A percentile compares a stretch with the other conserved stretches of the same genome.
phyloP scores from a whole-genome alignment of 2,113 vertebrate species.

The western clawed frog (Xenopus tropicalis) region DNA sequence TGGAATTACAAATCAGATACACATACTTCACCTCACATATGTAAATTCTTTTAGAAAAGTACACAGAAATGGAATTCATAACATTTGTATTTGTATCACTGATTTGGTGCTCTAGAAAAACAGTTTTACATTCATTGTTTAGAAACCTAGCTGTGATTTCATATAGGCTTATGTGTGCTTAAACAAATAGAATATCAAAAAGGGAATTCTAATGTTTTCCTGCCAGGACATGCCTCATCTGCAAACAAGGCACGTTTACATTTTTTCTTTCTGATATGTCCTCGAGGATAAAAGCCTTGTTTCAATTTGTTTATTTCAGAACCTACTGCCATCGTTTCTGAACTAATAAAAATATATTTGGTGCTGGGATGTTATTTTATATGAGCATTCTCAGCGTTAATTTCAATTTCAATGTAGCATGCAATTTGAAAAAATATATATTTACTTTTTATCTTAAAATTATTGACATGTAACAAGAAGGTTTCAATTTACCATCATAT shows the following conservation, averaged over 20 bases:
- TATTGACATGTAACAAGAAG: too few relatives aligned
- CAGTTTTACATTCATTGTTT: slow-evolving; percentile 32
- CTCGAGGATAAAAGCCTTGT: slow-evolving; percentile 30
- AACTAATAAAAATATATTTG: slow-evolving; percentile 31
- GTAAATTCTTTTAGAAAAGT: slow-evolving; percentile 1
- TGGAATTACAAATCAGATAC: too few relatives aligned
- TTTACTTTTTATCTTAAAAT: too few relatives aligned
- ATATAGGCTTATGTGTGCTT: slow-evolving; percentile 24
- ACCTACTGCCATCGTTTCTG: slow-evolving; percentile 15
- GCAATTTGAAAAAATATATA: neutral
- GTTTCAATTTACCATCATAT: too few relatives aligned
- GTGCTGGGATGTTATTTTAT: slow-evolving; percentile 27
- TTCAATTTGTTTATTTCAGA: slow-evolving; percentile 42
- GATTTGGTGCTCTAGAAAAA: slow-evolving; percentile 25
- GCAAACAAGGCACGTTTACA: slow-evolving; percentile 32
- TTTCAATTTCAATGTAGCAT: slow-evolving; percentile 10
- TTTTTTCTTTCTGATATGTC: slow-evolving; percentile 24
- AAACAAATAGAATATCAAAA: slow-evolving; percentile 33
- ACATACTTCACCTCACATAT: neutral
- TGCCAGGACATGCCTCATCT: slow-evolving; percentile 35
- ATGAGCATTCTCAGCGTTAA: slow-evolving; percentile 14
- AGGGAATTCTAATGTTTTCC: slow-evolving; percentile 26
- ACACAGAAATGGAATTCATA: slow-evolving; percentile 12
- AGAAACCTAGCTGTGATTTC: slow-evolving; percentile 30
- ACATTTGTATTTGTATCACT: slow-evolving; percentile 24